A percentile compares a stretch with the other conserved stretches of the same genome.
Conservation (phyloP, 2,888 invertebrate species). For the Stenotaenia linearis region DNA sequence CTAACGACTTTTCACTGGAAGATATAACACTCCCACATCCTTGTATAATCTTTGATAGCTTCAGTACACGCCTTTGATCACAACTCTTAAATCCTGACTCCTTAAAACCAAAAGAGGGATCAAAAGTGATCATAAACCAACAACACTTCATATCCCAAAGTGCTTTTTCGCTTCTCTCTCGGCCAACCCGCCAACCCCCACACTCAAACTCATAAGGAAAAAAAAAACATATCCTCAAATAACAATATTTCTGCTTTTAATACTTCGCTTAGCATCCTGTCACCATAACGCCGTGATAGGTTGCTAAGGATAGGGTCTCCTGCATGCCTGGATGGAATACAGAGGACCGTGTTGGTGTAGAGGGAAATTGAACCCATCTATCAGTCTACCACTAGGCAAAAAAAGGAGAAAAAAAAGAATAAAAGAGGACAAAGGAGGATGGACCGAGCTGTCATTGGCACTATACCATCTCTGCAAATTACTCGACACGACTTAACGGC, state of each 20-base stretch:
- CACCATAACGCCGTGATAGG: neutral
- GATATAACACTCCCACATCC: neutral
- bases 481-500: conserved; percentile 9
- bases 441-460: conserved; percentile 9
- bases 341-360: neutral
- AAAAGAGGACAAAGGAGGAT: conserved; percentile 3
- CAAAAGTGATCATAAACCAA: conserved; percentile 9
- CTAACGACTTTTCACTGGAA: neutral
- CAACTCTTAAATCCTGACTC: neutral
- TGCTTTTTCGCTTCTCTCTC: neutral
- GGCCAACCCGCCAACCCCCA: no score
- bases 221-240: neutral
- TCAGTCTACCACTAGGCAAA: neutral
- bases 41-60: neutral
- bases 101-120: neutral
- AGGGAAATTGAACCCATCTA: conserved; percentile 9
- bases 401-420: neutral
- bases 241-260: neutral
- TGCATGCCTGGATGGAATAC: conserved; percentile 4
- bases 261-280: conserved; percentile 1
- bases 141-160: neutral
- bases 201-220: neutral
- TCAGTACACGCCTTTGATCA: neutral
- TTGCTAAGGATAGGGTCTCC: neutral
- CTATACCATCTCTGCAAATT: conserved; percentile 5